Evolutionary conservation across 2,113 vertebrate genomes (phyloP).

Genomic region (Ciconia maguari): DNA sequence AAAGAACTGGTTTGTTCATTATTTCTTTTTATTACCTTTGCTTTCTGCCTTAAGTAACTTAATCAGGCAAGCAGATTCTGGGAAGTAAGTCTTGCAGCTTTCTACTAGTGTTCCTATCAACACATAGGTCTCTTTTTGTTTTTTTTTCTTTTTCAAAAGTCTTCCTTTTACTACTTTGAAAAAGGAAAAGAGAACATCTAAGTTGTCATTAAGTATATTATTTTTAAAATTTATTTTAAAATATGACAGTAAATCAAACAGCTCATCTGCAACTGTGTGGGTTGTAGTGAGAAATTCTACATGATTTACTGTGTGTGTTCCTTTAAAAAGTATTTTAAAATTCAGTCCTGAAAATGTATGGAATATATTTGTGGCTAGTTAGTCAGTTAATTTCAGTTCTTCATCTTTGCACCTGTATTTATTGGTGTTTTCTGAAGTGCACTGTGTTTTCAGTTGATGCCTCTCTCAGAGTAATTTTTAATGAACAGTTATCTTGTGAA

Average conservation of each 20-base stretch:
- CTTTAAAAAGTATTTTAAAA: not conserved
- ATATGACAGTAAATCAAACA: not conserved
- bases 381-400: not conserved
- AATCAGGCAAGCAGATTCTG: not conserved
- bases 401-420: not conserved
- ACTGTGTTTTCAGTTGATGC: not conserved
- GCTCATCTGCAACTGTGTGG: not conserved
- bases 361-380: not conserved
- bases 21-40: not conserved
- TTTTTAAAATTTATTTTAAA: not conserved
- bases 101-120: not conserved
- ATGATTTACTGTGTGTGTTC: not conserved
- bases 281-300: not conserved
- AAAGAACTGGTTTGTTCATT: not conserved
- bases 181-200: not conserved
- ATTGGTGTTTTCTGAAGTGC: not conserved
- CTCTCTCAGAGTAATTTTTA: not conserved
- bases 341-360: not conserved
- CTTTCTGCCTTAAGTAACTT: not conserved
- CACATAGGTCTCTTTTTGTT: not conserved
- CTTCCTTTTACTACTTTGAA: not conserved
- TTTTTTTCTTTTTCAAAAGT: no score
- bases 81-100: not conserved
- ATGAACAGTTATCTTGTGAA: not conserved
- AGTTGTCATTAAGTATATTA: not conserved